These are phyloP conservation scores for Phortica okadai DNA, from an alignment of 2,888 invertebrate genomes.

Conservation along the genomic window DNA sequence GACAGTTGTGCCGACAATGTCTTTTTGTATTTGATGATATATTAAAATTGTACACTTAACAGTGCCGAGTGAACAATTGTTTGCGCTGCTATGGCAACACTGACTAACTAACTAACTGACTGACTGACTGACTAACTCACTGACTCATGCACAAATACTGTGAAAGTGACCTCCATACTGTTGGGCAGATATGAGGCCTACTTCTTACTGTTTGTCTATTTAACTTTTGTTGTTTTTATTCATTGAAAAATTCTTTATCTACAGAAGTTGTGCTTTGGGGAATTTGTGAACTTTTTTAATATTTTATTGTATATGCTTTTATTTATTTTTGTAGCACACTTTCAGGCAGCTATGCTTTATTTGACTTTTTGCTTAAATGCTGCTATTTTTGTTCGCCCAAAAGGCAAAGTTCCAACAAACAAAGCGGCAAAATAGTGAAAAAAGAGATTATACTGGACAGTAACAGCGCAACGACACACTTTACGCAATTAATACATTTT, in stretches of 20 bases:
- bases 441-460: background rate
- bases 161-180: background rate
- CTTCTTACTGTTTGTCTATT: background rate
- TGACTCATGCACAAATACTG: slow-evolving; percentile 3
- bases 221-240: background rate
- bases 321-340: background rate
- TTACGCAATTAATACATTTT: background rate
- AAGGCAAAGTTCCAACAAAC: background rate
- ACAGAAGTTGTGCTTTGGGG: background rate
- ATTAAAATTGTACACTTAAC: background rate
- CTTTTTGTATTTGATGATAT: background rate
- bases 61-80: slow-evolving; percentile 23
- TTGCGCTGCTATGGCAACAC: slow-evolving; percentile 29
- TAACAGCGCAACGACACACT: background rate
- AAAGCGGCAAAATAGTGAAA: background rate
- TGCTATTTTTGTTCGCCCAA: background rate
- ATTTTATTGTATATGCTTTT: slow-evolving; percentile 9
- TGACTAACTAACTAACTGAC: background rate
- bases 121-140: background rate
- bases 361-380: background rate
- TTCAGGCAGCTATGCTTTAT: background rate
- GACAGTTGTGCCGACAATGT: background rate
- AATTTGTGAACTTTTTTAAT: slow-evolving; percentile 23
- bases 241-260: background rate
- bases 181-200: background rate